These are phyloP conservation scores for Sphaeridia pumilis DNA, from an alignment of 2,888 invertebrate species.

Conservation along the genomic window DNA sequence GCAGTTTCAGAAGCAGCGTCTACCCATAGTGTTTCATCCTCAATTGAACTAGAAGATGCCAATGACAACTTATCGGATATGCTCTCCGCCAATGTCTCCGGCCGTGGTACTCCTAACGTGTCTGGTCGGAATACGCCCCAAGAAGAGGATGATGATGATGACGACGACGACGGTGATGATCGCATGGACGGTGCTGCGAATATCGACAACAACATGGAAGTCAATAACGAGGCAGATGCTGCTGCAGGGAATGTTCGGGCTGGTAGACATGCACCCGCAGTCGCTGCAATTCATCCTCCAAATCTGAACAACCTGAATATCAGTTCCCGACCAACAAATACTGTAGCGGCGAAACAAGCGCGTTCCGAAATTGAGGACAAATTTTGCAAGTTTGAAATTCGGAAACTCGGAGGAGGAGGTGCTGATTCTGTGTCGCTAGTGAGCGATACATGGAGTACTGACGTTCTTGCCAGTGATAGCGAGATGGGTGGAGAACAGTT, in stretches of 20 bases:
- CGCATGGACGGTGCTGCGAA: constrained; percentile 13
- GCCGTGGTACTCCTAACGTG: constrained; percentile 87
- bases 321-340: constrained; percentile 15
- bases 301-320: constrained; percentile 33
- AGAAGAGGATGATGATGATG: constrained; percentile 36
- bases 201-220: constrained; percentile 5
- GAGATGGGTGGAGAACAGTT: constrained; percentile 50
- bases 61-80: constrained; percentile 93
- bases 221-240: constrained; percentile 16
- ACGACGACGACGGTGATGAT: constrained; percentile 18
- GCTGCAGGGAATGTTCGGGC: constrained; percentile 1
- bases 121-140: constrained; percentile 94
- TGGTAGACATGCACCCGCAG: not conserved
- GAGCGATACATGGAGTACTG: constrained; percentile 98
- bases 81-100: constrained; percentile 88
- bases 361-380: constrained; percentile 94
- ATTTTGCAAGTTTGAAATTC: constrained; percentile 96
- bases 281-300: constrained; percentile 28
- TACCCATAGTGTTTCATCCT: constrained; percentile 81
- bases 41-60: constrained; percentile 63
- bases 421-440: constrained; percentile 95
- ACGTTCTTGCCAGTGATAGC: constrained; percentile 91
- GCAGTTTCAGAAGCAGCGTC: constrained; percentile 92
- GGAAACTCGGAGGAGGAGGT: constrained; percentile 57
- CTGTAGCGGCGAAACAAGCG: constrained; percentile 47